Evolutionary conservation across 2,797 vertebrate species (phyloP).

Genomic region (Buceros bicornis): DNA sequence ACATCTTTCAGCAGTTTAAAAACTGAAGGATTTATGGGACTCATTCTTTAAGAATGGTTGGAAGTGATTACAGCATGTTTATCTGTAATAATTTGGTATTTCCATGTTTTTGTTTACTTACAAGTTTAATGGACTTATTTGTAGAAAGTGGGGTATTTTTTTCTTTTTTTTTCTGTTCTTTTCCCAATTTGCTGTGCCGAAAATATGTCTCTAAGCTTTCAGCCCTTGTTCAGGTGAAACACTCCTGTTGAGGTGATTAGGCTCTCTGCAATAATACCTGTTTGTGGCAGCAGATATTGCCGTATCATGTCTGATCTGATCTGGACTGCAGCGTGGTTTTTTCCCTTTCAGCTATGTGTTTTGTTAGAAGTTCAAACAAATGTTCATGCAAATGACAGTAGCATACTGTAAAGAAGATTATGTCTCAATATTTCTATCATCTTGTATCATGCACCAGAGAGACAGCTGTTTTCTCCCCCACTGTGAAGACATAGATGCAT

Average conservation of each 20-base stretch:
- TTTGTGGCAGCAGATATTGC: background rate
- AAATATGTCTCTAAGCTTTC: slow-evolving; percentile 29
- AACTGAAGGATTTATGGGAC: slow-evolving; percentile 53
- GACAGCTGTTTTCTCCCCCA: slow-evolving; percentile 78
- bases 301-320: background rate
- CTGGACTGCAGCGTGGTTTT: background rate
- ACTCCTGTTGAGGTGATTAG: background rate
- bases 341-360: slow-evolving; percentile 46
- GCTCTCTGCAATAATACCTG: background rate
- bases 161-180: too few relatives aligned
- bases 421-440: slow-evolving; percentile 59
- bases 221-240: background rate
- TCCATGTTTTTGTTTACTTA: slow-evolving; percentile 49
- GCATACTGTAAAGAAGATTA: slow-evolving; percentile 17
- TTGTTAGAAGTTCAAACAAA: slow-evolving; percentile 58
- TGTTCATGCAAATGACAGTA: slow-evolving; percentile 5
- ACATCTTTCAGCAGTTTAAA: slow-evolving; percentile 69
- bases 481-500: slow-evolving; percentile 67
- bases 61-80: slow-evolving; percentile 23
- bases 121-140: slow-evolving; percentile 41
- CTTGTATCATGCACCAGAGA: slow-evolving; percentile 50
- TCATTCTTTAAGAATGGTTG: slow-evolving; percentile 36
- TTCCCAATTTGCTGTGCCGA: background rate
- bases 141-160: background rate
- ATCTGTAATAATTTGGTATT: slow-evolving; percentile 37